A percentile compares a stretch with the other conserved stretches of the same genome.
Conservation (phyloP, 2,797 vertebrate species). For the Nasua narica region DNA sequence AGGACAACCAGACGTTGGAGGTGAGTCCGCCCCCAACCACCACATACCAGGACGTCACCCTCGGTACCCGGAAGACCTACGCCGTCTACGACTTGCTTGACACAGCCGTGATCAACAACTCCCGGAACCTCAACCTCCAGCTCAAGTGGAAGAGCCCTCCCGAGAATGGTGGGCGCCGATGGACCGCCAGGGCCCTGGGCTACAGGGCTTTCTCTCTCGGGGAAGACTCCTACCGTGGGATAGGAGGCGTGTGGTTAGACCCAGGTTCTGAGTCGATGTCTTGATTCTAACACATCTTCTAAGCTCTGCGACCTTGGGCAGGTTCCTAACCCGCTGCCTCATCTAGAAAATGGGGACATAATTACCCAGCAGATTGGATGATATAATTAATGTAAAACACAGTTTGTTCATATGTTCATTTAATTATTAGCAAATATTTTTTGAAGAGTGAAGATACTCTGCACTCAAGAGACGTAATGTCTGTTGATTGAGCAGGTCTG, state of each 20-base stretch:
- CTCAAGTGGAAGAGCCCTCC: conserved; percentile 91
- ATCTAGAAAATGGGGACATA: neutral
- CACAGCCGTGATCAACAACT: conserved; percentile 86
- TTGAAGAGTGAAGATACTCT: neutral
- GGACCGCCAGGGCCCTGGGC: rapidly evolving
- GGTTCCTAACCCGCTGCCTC: neutral
- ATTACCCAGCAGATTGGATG: neutral
- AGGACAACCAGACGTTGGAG: conserved; percentile 92
- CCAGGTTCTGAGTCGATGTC: neutral
- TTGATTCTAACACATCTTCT: neutral
- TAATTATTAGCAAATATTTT: neutral
- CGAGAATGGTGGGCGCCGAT: conserved; percentile 84
- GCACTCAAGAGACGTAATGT: neutral
- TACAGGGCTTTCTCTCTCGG: neutral
- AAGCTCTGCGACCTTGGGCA: neutral
- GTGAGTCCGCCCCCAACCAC: conserved; percentile 87
- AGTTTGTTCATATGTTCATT: neutral
- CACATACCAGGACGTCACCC: conserved; percentile 87
- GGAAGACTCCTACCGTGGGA: neutral
- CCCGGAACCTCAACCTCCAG: conserved; percentile 92
- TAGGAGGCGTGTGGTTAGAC: neutral
- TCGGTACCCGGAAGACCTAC: conserved; percentile 92
- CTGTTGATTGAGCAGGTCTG: neutral
- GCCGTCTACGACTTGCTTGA: conserved; percentile 93
- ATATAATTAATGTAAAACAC: neutral